Evolutionary conservation across 53 echinoderm and acorn worm species (phyloP).

Genomic region (Actinopyga echinites): DNA sequence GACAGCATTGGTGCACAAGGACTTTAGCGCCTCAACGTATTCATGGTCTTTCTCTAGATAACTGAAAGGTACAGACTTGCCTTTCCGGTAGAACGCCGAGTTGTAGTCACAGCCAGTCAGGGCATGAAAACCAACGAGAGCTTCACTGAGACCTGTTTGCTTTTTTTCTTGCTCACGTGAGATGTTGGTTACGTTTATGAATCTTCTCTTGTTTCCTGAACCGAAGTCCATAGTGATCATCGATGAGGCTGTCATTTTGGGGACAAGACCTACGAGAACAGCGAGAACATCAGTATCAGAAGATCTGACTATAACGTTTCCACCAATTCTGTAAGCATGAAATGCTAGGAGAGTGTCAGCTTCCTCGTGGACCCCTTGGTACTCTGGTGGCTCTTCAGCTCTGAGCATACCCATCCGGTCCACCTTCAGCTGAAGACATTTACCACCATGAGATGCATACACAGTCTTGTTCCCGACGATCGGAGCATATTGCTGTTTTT

Average conservation of each 20-base stretch:
- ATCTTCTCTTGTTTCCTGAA: slow-evolving; percentile 50
- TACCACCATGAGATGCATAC: slow-evolving; percentile 53
- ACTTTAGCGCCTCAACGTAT: slow-evolving; percentile 7
- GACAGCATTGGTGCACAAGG: neutral
- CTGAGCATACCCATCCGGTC: slow-evolving; percentile 44
- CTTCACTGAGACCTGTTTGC: slow-evolving; percentile 46
- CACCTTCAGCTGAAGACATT: slow-evolving; percentile 31
- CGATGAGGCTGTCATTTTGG: slow-evolving; percentile 46
- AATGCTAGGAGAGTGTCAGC: slow-evolving; percentile 56
- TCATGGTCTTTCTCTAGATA: slow-evolving; percentile 17
- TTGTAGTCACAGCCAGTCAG: slow-evolving; percentile 56
- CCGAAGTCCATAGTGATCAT: slow-evolving; percentile 48
- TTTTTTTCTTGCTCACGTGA: slow-evolving; percentile 26
- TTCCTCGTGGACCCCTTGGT: slow-evolving; percentile 43
- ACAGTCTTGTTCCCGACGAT: slow-evolving; percentile 56
- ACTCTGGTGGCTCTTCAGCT: slow-evolving; percentile 50
- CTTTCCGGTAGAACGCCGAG: slow-evolving; percentile 62
- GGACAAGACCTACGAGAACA: slow-evolving; percentile 34
- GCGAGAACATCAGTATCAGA: slow-evolving; percentile 54
- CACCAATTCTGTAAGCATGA: slow-evolving; percentile 34
- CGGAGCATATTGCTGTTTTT: slow-evolving; percentile 57
- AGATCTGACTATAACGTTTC: slow-evolving; percentile 51
- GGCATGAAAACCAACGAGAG: slow-evolving; percentile 44
- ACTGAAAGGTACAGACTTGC: slow-evolving; percentile 31
- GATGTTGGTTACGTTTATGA: slow-evolving; percentile 54